Base-by-base conservation (phyloP, 2,113 vertebrate species). In the Artemisiospiza belli region DNA sequence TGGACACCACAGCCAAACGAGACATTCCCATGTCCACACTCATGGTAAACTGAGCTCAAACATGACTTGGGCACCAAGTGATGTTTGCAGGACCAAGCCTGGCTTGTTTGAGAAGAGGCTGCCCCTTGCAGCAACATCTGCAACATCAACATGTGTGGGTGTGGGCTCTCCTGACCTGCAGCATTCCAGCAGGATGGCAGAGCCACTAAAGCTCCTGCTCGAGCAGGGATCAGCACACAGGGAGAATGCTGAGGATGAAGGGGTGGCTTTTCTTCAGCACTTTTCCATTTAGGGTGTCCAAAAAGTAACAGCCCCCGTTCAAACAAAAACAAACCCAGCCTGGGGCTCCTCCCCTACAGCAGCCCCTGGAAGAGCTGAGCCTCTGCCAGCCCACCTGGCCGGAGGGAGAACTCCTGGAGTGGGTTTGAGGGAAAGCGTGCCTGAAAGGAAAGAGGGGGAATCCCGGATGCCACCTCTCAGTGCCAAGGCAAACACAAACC, bases 11-110 rank as follows among this genome's bases (percentile, higher is more conserved):
- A 46, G 81, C 21, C 63, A 35, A 49, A 41, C 0, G 0, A 61
- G 44, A 4, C 7, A 37, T 5, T 9, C 54, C 46, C 13, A 0
- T 11, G 57, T 5, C 80, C 41, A 10, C 0, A 5, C 7, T 49
- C 25, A 2, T 24, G 1, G 0, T 25, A 61, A 58, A 51, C 21
- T 8, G 27, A 62, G 78, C 14, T 44, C 54, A 54, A n/a, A 15
- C 19, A 7, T 0, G 5, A 2, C 24, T 52, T 14, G 39, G 47
- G 30, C 54, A 43, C 43, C 8, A n/a, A n/a, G n/a, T n/a, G n/a
- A n/a, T n/a, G n/a, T n/a, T n/a, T n/a, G 52, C 39, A 12, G 1
- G 52, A 61, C 13, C 58, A 37, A 4, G 17, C 44, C 10, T 1
- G 27, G 33, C 19, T 6, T 54, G 47, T 58, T 72, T 18, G 52